phyloP scores from a whole-genome alignment of 2,797 vertebrate genomes.

The Sternarchorhynchus goeldii region DNA sequence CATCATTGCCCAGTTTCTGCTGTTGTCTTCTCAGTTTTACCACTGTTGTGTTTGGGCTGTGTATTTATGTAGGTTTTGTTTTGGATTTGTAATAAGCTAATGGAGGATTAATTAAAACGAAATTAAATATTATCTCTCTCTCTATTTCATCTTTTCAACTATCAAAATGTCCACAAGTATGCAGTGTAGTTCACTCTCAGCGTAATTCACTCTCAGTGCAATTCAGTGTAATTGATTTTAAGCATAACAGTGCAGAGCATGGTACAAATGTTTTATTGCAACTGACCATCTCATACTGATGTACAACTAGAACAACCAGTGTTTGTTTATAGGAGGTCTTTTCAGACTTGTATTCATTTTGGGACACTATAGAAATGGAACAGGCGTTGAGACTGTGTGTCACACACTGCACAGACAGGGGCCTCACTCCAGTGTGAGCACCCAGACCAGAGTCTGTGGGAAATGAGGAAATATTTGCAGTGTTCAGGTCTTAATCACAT shows the following conservation, averaged over 20 bases:
- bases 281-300: not conserved
- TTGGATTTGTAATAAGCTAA: not conserved
- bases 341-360: constrained; percentile 23
- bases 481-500: too few relatives aligned
- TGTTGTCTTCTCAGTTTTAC: not conserved
- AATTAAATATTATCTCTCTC: constrained; percentile 5
- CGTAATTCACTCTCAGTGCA: not conserved
- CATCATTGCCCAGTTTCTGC: too few relatives aligned
- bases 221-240: not conserved
- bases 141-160: constrained; percentile 1
- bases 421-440: too few relatives aligned
- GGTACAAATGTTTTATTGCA: constrained; percentile 14
- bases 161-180: not conserved
- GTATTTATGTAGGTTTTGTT: not conserved
- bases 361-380: constrained; percentile 32
- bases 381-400: not conserved
- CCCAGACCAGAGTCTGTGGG: too few relatives aligned
- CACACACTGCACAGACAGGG: not conserved
- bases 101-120: not conserved
- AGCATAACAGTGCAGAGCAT: not conserved
- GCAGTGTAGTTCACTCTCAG: not conserved
- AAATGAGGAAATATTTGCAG: too few relatives aligned
- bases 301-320: constrained; percentile 6
- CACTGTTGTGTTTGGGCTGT: not conserved
- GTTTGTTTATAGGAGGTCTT: constrained; percentile 15